A percentile compares a stretch with the other conserved stretches of the same genome.
Conservation (phyloP, 1,140 invertebrate species). For the Schlechtendalia chinensis region DNA sequence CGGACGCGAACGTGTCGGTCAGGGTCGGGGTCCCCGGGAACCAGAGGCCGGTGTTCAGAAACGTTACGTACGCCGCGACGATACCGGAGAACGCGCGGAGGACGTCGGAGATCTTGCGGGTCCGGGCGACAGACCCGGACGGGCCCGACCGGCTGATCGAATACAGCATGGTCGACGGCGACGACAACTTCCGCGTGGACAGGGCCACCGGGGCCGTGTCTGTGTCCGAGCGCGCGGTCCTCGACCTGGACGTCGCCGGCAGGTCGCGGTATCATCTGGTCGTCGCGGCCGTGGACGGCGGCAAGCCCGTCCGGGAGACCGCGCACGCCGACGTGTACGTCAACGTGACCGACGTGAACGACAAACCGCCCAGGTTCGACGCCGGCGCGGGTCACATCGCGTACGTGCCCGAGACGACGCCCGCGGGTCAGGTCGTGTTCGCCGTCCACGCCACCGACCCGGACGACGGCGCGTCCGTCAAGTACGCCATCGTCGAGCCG, state of each 20-base stretch:
- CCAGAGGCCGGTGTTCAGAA: slow-evolving; percentile 73
- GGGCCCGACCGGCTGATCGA: slow-evolving; percentile 68
- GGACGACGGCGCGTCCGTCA: slow-evolving; percentile 67
- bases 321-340: slow-evolving; percentile 73
- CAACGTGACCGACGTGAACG: slow-evolving; percentile 75
- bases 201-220: slow-evolving; percentile 69
- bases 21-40: slow-evolving; percentile 75
- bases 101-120: slow-evolving; percentile 69
- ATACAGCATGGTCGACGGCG: slow-evolving; percentile 68
- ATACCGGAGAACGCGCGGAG: slow-evolving; percentile 69
- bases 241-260: slow-evolving; percentile 68
- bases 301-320: slow-evolving; percentile 71
- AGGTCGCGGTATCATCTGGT: slow-evolving; percentile 67
- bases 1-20: slow-evolving; percentile 66
- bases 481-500: slow-evolving; percentile 68
- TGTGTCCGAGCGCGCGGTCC: slow-evolving; percentile 69
- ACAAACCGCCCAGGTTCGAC: slow-evolving; percentile 74
- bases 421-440: slow-evolving; percentile 65
- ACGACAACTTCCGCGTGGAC: slow-evolving; percentile 75
- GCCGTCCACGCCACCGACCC: slow-evolving; percentile 68
- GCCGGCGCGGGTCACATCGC: slow-evolving; percentile 64
- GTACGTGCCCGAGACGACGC: slow-evolving; percentile 70
- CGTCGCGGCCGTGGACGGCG: slow-evolving; percentile 71
- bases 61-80: slow-evolving; percentile 69
- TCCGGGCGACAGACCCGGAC: slow-evolving; percentile 73